Conservation (phyloP, 2,113 vertebrate species). For the Colius striatus region DNA sequence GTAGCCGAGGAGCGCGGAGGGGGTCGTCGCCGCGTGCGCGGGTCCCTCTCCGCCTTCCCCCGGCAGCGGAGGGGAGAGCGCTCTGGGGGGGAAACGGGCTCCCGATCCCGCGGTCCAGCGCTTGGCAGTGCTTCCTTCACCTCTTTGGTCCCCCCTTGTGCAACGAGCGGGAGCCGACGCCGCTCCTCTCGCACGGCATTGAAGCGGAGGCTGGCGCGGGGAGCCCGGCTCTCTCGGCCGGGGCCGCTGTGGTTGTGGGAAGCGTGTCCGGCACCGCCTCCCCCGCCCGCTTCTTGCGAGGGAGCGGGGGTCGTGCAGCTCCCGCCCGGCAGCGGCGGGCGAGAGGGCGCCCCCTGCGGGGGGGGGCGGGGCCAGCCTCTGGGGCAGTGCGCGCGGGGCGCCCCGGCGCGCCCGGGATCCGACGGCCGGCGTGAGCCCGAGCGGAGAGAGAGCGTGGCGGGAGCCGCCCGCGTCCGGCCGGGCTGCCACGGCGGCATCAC, state of each 20-base stretch:
- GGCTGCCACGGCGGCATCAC: neutral
- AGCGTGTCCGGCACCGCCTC: neutral
- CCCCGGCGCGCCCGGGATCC: neutral
- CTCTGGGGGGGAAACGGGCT: neutral
- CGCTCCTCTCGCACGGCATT: neutral
- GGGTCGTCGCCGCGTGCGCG: neutral
- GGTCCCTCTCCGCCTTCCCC: neutral
- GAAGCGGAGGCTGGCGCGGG: neutral
- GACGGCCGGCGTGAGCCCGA: neutral
- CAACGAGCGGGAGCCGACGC: neutral
- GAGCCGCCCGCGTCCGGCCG: neutral
- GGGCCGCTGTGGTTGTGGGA: neutral
- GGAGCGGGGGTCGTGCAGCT: neutral
- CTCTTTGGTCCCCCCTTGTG: no score
- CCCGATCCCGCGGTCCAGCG: no score
- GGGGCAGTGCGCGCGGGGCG: neutral
- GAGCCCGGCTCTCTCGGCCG: neutral
- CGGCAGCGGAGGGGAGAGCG: neutral
- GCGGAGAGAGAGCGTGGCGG: neutral
- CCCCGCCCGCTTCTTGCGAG: no score
- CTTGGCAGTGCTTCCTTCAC: no score
- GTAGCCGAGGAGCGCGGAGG: neutral
- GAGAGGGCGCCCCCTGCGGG: neutral
- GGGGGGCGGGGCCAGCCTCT: neutral
- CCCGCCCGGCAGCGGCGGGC: no score